Base-by-base conservation (phyloP, 2,888 invertebrate genomes). In the Bedellia somnulentella region DNA sequence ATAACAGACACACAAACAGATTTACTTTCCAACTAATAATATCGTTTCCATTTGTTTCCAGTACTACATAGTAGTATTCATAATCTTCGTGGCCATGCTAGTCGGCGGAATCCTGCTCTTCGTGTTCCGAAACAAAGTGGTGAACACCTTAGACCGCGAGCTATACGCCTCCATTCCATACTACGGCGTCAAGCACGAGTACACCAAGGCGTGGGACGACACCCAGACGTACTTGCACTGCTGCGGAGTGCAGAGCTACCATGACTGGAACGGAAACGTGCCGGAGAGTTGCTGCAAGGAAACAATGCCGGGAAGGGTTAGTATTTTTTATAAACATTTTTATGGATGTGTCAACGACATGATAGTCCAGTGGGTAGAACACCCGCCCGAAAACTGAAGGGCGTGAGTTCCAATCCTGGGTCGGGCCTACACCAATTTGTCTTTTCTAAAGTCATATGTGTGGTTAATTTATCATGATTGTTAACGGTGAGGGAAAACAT, bases 91-190 rank as follows among this genome's bases (percentile, higher is more conserved):
- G 38, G 88, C 88, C 37, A 87, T 95, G 84, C 68, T 94, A 39
- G 87, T 94, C 35, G 93, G 93, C 21, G 95, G 93, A 24, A 88
- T 95, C 38, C 77, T 95, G 32, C 90, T 91, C 31, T 93, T 92
- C 57, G 92, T 94, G 29, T 95, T 93, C 73, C 81, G 91, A 25
- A 87, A 87, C 50, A 88, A 93, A 61, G 88, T 94, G 17, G 67
- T 83, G 30, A 80, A 80, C 25, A 85, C 87, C 0, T 78, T 92
- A 58, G 82, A 86, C 48, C 82, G 87, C 41, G 86, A 88, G 62
- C 86, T 93, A 88, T 78, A 80, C 39, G 83, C 85, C 11, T 81
- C 90, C 2, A 80, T 92, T 45, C 82, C 84, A 5, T 79, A 82
- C 38, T 92, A 92, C 55, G 86, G 86, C 27, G 79, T 79, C 11